Base-by-base conservation (phyloP, 2,888 invertebrate species). In the Sabatieria punctata region DNA sequence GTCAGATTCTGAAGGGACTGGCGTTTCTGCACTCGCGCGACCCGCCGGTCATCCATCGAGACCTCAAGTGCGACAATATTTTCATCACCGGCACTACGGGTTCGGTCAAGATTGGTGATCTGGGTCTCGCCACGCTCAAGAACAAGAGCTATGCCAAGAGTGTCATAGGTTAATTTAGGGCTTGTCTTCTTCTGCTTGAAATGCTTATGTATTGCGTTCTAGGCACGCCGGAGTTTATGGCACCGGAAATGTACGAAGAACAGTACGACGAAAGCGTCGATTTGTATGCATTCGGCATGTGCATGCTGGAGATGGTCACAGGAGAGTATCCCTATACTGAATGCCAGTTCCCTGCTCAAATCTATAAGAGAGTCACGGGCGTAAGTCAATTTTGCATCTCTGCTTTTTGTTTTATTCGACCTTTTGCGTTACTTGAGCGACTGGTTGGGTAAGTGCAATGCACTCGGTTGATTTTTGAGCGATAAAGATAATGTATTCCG, bases 271-370 rank as follows among this genome's bases (percentile, higher is more conserved):
- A 97, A 69, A 82, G 84, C 11, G 95, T 99, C 18, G 97, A 97
- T 68, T 91, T 97, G 49, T 97, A 97, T 72, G 95, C 97, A 13
- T 95, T 97, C 71, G 97, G 97, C 36, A 97, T 97, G 95, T 99
- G 97, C 71, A 91, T 99, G 86, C 73, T 99, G 61, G 97, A 97
- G 74, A 97, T 97, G 95, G 93, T 93, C 35, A 95, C 95, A 43
- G 88, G 88, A 37, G 97, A 97, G 69, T 99, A 99, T 73, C 97
- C 97, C 0, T 99, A 97, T 71, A 84, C 85, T 53, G 97, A 97
- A 71, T 97, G 97, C 68, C 83, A 82, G 52, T 91, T 91, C 23
- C 93, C 97, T 33, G 95, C 93, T 49, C 95, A 95, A 73, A 97
- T 99, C 56, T 97, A 95, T 72, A 86, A 91, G 71, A 89, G 91